phyloP scores from a whole-genome alignment of 2,113 vertebrate species.

The Erythrolamprus reginae region DNA sequence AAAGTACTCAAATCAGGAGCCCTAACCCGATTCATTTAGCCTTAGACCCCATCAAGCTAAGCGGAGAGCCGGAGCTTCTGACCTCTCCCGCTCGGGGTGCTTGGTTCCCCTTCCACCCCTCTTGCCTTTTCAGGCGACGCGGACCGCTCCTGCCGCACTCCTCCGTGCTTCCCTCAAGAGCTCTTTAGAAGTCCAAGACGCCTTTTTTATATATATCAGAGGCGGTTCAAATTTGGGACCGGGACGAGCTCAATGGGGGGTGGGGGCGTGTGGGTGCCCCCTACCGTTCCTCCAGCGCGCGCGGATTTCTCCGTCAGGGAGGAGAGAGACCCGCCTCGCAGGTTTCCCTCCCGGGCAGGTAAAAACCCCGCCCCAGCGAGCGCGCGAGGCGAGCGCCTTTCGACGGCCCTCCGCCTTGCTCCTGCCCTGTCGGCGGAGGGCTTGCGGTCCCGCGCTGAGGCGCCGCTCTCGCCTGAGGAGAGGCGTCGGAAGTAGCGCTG shows the following conservation, averaged over 20 bases:
- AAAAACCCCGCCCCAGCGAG: background rate
- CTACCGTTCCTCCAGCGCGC: background rate
- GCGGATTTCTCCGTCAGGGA: background rate
- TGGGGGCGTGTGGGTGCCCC: background rate
- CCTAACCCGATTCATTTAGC: background rate
- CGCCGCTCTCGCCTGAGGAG: background rate
- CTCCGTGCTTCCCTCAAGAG: background rate
- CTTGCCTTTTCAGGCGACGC: background rate
- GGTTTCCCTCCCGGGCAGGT: background rate
- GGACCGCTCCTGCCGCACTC: background rate
- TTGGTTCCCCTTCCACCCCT: background rate
- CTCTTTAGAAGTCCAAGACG: background rate
- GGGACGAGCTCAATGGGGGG: background rate
- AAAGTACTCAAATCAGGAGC: too few species aligned
- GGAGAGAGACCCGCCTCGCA: background rate
- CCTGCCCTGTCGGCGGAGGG: background rate
- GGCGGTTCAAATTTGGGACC: background rate
- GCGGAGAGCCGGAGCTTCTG: background rate
- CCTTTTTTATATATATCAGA: background rate
- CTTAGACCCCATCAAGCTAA: background rate
- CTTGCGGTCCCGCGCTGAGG: background rate
- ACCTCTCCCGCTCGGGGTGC: background rate
- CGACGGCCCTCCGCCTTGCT: too few species aligned
- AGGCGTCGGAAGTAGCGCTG: background rate
- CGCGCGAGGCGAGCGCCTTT: too few species aligned